Percentiles rank a stretch among this genome's conserved stretches.
These are phyloP conservation scores for Sycophaga agraensis DNA, from an alignment of 1,140 invertebrate species.

Conservation along the genomic window DNA sequence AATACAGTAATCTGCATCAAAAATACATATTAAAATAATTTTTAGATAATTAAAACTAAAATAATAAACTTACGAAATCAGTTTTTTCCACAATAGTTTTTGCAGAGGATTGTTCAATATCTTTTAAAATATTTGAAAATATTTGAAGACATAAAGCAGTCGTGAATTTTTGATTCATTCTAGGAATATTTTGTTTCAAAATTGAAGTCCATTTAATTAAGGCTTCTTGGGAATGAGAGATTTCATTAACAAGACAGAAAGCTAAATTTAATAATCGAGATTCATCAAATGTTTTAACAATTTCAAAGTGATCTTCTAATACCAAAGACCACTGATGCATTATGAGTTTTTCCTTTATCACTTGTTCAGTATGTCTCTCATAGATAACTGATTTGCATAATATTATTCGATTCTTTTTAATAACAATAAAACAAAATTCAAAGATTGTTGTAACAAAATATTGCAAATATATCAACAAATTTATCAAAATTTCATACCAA, in stretches of 20 bases:
- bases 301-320: constrained; percentile 21
- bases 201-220: constrained; percentile 14
- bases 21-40: neutral
- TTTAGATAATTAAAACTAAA: neutral
- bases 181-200: constrained; percentile 8
- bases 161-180: constrained; percentile 14
- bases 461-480: neutral
- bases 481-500: constrained; percentile 14
- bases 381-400: constrained; percentile 3
- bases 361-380: neutral
- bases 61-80: constrained; percentile 12
- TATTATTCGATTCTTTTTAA: constrained; percentile 5
- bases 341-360: constrained; percentile 12
- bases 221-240: neutral
- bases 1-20: constrained; percentile 11
- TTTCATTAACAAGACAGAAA: constrained; percentile 7
- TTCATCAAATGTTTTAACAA: constrained; percentile 14
- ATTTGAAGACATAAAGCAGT: constrained; percentile 14
- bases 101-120: neutral
- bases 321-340: constrained; percentile 1
- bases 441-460: too few species aligned
- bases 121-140: neutral
- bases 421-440: constrained; percentile 3
- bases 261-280: constrained; percentile 14
- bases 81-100: constrained; percentile 15